phyloP scores from a whole-genome alignment of 2,888 invertebrate genomes.

The Lucinisca nassula region DNA sequence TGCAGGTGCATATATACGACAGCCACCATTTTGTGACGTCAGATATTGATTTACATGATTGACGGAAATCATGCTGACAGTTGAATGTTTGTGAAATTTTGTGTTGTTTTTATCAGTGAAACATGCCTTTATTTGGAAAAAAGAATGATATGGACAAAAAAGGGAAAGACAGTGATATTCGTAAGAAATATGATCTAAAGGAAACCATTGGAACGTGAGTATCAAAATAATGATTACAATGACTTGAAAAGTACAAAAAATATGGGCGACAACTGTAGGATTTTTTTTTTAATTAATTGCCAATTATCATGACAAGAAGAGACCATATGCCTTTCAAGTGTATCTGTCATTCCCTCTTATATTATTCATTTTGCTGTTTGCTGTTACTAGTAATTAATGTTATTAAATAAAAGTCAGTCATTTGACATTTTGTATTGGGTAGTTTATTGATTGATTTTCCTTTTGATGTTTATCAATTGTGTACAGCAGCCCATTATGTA shows the following conservation, averaged over 20 bases:
- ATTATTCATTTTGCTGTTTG: no score
- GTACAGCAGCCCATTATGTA: no score
- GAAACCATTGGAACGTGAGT: conserved; percentile 85
- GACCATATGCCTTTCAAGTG: no score
- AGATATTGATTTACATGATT: conserved; percentile 65
- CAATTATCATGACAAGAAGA: not conserved
- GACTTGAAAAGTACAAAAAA: not conserved
- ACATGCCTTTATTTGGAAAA: conserved; percentile 84
- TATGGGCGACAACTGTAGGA: not conserved
- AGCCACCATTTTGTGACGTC: conserved; percentile 69
- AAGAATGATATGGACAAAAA: conserved; percentile 81
- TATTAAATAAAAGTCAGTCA: no score
- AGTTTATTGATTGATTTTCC: no score
- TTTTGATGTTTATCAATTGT: no score
- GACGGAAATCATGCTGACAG: conserved; percentile 50
- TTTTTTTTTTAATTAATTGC: no score
- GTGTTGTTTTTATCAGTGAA: conserved; percentile 28
- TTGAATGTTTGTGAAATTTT: not conserved
- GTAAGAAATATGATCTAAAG: conserved; percentile 83
- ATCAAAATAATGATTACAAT: no score
- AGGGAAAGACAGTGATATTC: conserved; percentile 79
- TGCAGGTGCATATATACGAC: conserved; percentile 14
- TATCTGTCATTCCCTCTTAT: no score
- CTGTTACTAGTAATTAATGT: no score
- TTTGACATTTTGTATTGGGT: no score